phyloP scores from a whole-genome alignment of 1,140 invertebrate species.

The Magallana angulata region DNA sequence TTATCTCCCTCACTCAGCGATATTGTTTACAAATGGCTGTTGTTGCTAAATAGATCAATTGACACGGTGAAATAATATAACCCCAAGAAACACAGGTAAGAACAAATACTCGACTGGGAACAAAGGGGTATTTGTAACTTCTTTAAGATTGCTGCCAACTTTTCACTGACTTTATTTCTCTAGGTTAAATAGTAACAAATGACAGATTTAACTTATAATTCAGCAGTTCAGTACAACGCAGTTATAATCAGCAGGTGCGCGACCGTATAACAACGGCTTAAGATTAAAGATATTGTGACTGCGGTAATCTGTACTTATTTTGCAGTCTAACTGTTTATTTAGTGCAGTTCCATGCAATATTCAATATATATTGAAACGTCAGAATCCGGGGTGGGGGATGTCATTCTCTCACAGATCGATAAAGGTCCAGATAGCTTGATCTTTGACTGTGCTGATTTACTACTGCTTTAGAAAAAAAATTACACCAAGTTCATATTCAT shows the following conservation, averaged over 20 bases:
- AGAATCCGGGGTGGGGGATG: too few species aligned
- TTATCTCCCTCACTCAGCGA: constrained; percentile 7
- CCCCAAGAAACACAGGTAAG: constrained; percentile 1
- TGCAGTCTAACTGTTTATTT: background rate
- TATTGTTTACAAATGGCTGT: constrained; percentile 37
- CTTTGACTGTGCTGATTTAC: too few species aligned
- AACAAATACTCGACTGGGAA: background rate
- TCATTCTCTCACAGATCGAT: too few species aligned
- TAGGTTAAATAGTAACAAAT: background rate
- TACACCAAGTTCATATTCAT: too few species aligned
- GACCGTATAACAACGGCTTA: too few species aligned
- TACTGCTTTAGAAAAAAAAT: too few species aligned
- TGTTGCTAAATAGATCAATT: constrained; percentile 16
- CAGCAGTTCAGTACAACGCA: too few species aligned
- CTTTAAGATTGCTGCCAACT: constrained; percentile 1
- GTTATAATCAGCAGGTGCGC: too few species aligned
- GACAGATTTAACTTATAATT: background rate
- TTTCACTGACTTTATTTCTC: background rate
- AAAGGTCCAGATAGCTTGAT: too few species aligned
- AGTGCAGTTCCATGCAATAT: too few species aligned
- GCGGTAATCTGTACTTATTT: background rate
- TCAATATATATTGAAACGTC: too few species aligned
- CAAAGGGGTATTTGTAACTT: background rate
- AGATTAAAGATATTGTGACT: too few species aligned
- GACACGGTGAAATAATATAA: background rate